Evolutionary conservation across 1,140 invertebrate species (phyloP).

Genomic region (Trichoplusia ni): DNA sequence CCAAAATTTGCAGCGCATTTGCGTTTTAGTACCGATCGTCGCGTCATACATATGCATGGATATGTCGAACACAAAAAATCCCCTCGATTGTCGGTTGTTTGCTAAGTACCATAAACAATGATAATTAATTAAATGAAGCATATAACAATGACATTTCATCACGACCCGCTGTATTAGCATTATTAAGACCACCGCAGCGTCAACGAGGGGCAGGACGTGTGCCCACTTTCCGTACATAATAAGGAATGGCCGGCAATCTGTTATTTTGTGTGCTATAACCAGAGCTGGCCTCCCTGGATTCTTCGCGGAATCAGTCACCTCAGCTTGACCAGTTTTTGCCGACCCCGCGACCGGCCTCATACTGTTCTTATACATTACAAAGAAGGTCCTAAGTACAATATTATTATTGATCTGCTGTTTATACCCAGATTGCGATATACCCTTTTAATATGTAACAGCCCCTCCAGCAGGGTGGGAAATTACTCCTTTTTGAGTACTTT

Average conservation of each 20-base stretch:
- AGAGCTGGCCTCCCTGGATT: constrained; percentile 57
- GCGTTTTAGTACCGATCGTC: too few species aligned
- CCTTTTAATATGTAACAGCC: constrained; percentile 56
- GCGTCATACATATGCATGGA: too few species aligned
- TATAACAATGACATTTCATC: not conserved
- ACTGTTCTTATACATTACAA: constrained; percentile 48
- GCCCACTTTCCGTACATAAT: constrained; percentile 18
- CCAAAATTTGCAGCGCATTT: too few species aligned
- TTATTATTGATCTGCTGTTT: constrained; percentile 59
- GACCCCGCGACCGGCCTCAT: constrained; percentile 47
- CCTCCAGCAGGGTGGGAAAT: constrained; percentile 71
- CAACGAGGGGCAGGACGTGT: not conserved
- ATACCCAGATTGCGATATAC: constrained; percentile 50
- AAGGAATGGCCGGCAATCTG: constrained; percentile 25
- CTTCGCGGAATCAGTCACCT: constrained; percentile 67
- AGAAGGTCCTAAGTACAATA: constrained; percentile 59
- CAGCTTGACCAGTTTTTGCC: constrained; percentile 66
- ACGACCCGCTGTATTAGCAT: not conserved
- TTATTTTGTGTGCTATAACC: constrained; percentile 48
- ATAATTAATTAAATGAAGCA: not conserved
- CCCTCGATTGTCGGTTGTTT: too few species aligned
- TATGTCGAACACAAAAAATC: too few species aligned
- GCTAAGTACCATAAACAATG: not conserved
- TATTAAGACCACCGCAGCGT: constrained; percentile 17
- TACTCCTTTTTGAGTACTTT: constrained; percentile 59